phyloP scores from a whole-genome alignment of 2,113 vertebrate genomes.

The Sturnus vulgaris region DNA sequence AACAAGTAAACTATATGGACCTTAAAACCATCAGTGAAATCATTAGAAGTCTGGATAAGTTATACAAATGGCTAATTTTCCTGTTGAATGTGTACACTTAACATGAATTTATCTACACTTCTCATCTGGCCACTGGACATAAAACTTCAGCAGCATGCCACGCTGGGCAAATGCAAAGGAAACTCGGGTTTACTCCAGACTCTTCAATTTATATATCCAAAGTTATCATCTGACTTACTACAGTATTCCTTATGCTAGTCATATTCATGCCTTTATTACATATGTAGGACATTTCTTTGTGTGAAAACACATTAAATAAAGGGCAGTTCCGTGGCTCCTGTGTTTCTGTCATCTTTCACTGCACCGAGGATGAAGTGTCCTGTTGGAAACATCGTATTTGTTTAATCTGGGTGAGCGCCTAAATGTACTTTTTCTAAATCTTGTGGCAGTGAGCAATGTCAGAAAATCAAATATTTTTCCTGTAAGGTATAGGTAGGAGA shows the following conservation, averaged over 20 bases:
- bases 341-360: not conserved
- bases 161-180: not conserved
- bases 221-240: not conserved
- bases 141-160: not conserved
- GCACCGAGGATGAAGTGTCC: not conserved
- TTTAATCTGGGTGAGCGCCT: not conserved
- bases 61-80: not conserved
- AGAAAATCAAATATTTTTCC: not conserved
- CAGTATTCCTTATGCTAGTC: not conserved
- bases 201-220: not conserved
- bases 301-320: not conserved
- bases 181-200: not conserved
- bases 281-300: not conserved
- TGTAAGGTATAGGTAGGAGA: not conserved
- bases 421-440: not conserved
- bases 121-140: not conserved
- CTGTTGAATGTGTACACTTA: not conserved
- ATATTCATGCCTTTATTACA: not conserved
- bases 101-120: not conserved
- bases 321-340: not conserved
- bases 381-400: not conserved
- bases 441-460: not conserved
- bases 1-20: not conserved
- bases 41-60: not conserved
- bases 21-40: not conserved